phyloP scores from a whole-genome alignment of 1,140 invertebrate genomes.

The Ganaspis sp. region DNA sequence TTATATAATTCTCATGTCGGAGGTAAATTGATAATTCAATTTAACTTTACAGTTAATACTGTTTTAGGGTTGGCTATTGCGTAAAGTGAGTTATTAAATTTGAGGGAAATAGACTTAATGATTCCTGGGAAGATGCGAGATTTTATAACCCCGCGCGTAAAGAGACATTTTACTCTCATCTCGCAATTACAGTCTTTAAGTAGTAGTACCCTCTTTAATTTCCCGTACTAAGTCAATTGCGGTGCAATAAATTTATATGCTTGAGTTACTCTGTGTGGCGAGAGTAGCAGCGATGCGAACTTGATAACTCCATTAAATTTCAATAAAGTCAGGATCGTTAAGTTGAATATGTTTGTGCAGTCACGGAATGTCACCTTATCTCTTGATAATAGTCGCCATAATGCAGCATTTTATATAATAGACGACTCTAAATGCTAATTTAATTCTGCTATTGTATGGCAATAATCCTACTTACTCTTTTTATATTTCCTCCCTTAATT shows the following conservation, averaged over 20 bases:
- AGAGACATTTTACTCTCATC: neutral
- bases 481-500: too few relatives aligned
- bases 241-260: constrained; percentile 49
- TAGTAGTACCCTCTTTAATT: neutral
- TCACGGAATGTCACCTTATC: constrained; percentile 3
- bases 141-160: neutral
- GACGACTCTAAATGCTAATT: too few relatives aligned
- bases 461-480: too few relatives aligned
- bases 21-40: too few relatives aligned
- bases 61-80: neutral
- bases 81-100: neutral
- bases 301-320: constrained; percentile 58
- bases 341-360: neutral
- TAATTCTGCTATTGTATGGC: too few relatives aligned
- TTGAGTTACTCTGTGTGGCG: constrained; percentile 41
- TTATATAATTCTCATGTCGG: too few relatives aligned
- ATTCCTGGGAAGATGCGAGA: neutral
- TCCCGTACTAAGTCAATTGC: neutral
- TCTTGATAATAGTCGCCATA: neutral
- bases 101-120: neutral
- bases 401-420: neutral
- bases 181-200: neutral
- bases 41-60: too few relatives aligned
- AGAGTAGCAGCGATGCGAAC: constrained; percentile 35
- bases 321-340: constrained; percentile 19